These are phyloP conservation scores for Macrophya alboannulata DNA, from an alignment of 2,888 invertebrate species.

Conservation along the genomic window DNA sequence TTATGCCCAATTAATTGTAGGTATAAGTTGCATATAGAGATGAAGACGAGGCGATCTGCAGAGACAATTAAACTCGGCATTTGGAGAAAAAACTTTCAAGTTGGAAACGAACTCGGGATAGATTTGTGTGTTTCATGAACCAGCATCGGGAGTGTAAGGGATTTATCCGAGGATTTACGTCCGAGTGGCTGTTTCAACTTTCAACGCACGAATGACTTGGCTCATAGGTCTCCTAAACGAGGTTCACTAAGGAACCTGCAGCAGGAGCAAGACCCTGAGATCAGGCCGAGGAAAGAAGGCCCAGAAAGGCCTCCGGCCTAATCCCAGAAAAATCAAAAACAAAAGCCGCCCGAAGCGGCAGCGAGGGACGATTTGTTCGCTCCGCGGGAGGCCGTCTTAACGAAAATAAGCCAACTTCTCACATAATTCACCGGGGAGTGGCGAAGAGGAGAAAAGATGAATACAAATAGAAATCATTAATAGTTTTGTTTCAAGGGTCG, in stretches of 20 bases:
- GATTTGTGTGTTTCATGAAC: conserved; percentile 10
- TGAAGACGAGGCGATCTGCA: not conserved
- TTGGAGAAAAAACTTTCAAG: not conserved
- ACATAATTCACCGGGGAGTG: conserved; percentile 76
- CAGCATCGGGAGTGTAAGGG: not conserved
- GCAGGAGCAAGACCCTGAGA: conserved; percentile 59
- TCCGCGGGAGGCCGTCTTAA: conserved; percentile 77
- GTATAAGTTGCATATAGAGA: not conserved
- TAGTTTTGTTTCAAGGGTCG: conserved; percentile 77
- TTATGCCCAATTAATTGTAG: not conserved
- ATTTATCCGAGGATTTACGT: not conserved
- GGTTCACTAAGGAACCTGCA: conserved; percentile 59
- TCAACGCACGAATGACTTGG: conserved; percentile 48
- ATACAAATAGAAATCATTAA: conserved; percentile 79
- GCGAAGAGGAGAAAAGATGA: conserved; percentile 66
- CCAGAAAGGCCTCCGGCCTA: conserved; percentile 48
- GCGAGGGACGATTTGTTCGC: conserved; percentile 78
- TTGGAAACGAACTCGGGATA: not conserved
- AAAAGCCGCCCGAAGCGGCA: conserved; percentile 66
- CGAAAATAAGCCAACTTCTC: conserved; percentile 77
- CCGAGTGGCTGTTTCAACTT: conserved; percentile 45
- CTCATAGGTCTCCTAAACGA: conserved; percentile 51
- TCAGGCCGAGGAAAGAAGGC: conserved; percentile 65
- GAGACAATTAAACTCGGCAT: not conserved
- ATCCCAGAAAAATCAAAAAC: conserved; percentile 59